Evolutionary conservation across 2,888 invertebrate genomes (phyloP).

Genomic region (Coecobrya sp.): DNA sequence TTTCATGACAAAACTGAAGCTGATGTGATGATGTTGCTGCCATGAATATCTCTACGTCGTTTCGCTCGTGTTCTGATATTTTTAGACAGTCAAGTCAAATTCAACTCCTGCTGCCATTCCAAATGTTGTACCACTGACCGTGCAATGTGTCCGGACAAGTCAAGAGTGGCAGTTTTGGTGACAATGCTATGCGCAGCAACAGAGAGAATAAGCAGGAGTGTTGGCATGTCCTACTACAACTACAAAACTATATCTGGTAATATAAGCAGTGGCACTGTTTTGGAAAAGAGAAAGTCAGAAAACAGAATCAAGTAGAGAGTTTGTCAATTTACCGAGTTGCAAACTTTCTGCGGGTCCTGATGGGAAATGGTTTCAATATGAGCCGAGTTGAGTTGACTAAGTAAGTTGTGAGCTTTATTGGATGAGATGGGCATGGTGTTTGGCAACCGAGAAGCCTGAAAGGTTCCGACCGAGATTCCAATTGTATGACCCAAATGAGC

Average conservation of each 20-base stretch:
- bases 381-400: conserved; percentile 65
- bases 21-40: conserved; percentile 36
- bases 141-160: conserved; percentile 74
- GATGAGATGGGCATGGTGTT: conserved; percentile 79
- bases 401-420: conserved; percentile 70
- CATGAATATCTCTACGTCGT: conserved; percentile 57
- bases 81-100: conserved; percentile 69
- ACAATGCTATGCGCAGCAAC: conserved; percentile 45
- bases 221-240: not conserved
- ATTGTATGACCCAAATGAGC: conserved; percentile 66
- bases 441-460: conserved; percentile 78
- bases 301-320: conserved; percentile 64
- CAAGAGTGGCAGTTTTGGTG: conserved; percentile 75
- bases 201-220: conserved; percentile 3
- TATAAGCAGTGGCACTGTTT: not conserved
- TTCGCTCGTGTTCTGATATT: conserved; percentile 39
- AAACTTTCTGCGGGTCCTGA: conserved; percentile 78
- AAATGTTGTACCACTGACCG: conserved; percentile 4
- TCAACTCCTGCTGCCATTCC: conserved; percentile 73
- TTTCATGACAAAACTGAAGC: conserved; percentile 10
- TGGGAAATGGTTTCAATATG: conserved; percentile 80
- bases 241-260: not conserved
- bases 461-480: conserved; percentile 80
- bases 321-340: conserved; percentile 78
- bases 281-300: not conserved